Percentiles rank a stretch among this genome's conserved stretches.
These are phyloP conservation scores for Trichonephila clavata DNA, from an alignment of 1,140 invertebrate species.

Conservation along the genomic window DNA sequence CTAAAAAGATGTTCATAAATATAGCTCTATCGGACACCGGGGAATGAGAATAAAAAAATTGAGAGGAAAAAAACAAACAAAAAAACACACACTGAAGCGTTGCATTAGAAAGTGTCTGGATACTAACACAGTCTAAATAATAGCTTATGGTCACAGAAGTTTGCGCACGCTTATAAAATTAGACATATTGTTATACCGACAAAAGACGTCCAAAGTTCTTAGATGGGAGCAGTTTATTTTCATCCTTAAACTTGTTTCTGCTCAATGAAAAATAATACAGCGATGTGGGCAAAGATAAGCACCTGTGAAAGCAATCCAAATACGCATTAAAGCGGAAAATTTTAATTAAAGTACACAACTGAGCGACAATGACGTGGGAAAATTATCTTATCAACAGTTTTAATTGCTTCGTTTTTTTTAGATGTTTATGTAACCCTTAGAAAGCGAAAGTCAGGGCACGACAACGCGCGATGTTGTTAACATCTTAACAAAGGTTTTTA, in stretches of 20 bases:
- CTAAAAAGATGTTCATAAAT: not conserved
- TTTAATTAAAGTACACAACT: conserved; percentile 52
- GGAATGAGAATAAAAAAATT: not conserved
- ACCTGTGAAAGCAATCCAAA: conserved; percentile 21
- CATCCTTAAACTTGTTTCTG: not conserved
- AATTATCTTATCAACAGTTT: conserved; percentile 6
- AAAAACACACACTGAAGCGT: not conserved
- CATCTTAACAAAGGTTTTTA: not conserved
- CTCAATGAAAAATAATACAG: not conserved
- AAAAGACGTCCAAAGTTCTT: not conserved
- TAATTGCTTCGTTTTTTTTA: not conserved
- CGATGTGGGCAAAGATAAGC: not conserved
- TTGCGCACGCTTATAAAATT: not conserved
- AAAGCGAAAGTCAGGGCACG: not conserved
- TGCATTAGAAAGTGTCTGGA: not conserved
- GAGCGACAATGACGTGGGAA: conserved; percentile 16
- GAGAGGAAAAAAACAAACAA: not conserved
- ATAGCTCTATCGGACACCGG: not conserved
- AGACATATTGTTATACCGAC: not conserved
- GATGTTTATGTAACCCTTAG: conserved; percentile 1
- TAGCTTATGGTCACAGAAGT: not conserved
- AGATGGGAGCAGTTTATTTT: not conserved
- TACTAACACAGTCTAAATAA: not conserved
- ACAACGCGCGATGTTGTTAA: not conserved
- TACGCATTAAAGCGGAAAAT: conserved; percentile 63